Percentiles rank a stretch among this genome's conserved stretches.
phyloP scores from a whole-genome alignment of 2,888 invertebrate species.

The Lymantria dispar region DNA sequence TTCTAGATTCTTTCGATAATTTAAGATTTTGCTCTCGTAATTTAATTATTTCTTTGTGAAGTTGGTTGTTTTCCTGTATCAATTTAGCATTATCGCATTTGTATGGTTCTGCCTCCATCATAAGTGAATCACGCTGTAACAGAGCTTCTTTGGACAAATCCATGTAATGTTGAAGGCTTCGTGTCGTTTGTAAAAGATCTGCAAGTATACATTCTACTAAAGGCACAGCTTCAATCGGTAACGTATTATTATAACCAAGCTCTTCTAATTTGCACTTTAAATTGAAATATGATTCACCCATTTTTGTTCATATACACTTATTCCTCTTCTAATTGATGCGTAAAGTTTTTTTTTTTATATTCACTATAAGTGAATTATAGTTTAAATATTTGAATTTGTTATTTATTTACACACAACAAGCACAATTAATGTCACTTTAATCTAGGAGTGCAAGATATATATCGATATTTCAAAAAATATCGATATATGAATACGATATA shows the following conservation, averaged over 20 bases:
- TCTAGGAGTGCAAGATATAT: too few relatives aligned
- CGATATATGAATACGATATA: too few relatives aligned
- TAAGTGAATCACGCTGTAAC: slow-evolving; percentile 87
- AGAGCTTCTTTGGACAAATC: slow-evolving; percentile 86
- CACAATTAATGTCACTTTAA: too few relatives aligned
- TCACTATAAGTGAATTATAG: not conserved
- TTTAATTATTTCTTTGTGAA: slow-evolving; percentile 86
- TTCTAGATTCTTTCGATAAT: slow-evolving; percentile 81
- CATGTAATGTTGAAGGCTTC: slow-evolving; percentile 92
- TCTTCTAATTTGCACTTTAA: slow-evolving; percentile 88
- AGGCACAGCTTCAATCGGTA: slow-evolving; percentile 89
- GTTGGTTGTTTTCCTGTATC: slow-evolving; percentile 88
- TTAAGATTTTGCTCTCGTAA: slow-evolving; percentile 85
- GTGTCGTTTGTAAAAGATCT: slow-evolving; percentile 94
- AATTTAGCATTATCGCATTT: slow-evolving; percentile 91
- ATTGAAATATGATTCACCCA: slow-evolving; percentile 72
- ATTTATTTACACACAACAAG: too few relatives aligned
- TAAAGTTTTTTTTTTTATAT: not conserved
- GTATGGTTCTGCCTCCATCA: slow-evolving; percentile 89
- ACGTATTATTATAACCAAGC: slow-evolving; percentile 90
- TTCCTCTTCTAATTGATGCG: not conserved
- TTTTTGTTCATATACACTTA: slow-evolving; percentile 25
- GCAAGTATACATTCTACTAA: slow-evolving; percentile 90
- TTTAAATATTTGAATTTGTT: too few relatives aligned
- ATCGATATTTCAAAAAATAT: too few relatives aligned